Evolutionary conservation across 2,888 invertebrate species (phyloP).

Genomic region (Drosophila tripunctata): DNA sequence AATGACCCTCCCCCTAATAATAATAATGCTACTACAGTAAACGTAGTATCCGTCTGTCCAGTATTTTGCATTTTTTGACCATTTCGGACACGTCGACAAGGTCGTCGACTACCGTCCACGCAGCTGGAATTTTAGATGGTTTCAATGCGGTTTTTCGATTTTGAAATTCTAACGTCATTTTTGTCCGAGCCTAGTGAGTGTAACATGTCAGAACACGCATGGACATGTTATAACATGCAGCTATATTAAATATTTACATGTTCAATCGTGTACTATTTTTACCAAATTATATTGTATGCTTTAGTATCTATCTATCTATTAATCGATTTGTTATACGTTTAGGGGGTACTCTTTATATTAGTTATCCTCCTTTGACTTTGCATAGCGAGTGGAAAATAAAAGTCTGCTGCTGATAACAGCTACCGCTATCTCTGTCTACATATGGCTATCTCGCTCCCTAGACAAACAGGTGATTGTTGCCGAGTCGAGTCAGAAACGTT

Average conservation of each 20-base stretch:
- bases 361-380: background rate
- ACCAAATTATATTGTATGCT: too few relatives aligned
- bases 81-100: slow-evolving; percentile 48
- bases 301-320: too few relatives aligned
- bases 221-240: background rate
- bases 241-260: background rate
- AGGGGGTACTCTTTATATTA: too few relatives aligned
- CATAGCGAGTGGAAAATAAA: background rate
- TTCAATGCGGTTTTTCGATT: background rate
- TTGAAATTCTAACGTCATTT: slow-evolving; percentile 22
- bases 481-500: slow-evolving; percentile 5
- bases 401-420: slow-evolving; percentile 19
- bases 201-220: background rate
- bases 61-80: slow-evolving; percentile 25
- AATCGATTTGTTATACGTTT: background rate
- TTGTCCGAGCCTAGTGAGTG: background rate
- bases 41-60: slow-evolving; percentile 12
- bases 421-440: slow-evolving; percentile 12
- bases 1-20: slow-evolving; percentile 7
- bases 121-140: slow-evolving; percentile 37
- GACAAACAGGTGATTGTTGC: slow-evolving; percentile 1
- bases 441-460: slow-evolving; percentile 4
- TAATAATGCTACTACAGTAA: background rate
- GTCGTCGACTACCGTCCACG: slow-evolving; percentile 31
- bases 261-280: background rate